Conservation (phyloP, 2,888 invertebrate genomes). For the Caenorhabditis sp. region DNA sequence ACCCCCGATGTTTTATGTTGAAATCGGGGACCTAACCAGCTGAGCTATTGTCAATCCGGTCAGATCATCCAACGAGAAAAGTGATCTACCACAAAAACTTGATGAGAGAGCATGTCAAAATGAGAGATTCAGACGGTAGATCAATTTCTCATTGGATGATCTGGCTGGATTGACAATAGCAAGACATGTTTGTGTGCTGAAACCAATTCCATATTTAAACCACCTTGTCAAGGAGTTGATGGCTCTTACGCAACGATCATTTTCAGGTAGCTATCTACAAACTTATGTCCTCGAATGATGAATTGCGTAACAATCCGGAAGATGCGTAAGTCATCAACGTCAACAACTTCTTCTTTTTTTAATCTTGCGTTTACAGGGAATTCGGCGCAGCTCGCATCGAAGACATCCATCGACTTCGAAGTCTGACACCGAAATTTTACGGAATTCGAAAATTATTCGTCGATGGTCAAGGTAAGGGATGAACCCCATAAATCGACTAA, state of each 20-base stretch:
- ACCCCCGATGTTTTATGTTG: no score
- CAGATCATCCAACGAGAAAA: no score
- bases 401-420: slow-evolving; percentile 25
- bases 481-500: background rate
- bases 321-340: slow-evolving; percentile 13
- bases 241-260: background rate
- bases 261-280: slow-evolving; percentile 37
- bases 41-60: no score
- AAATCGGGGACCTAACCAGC: no score
- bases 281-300: slow-evolving; percentile 27
- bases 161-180: no score
- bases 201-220: no score
- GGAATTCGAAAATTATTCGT: slow-evolving; percentile 39
- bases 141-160: no score
- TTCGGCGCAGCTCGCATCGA: slow-evolving; percentile 9
- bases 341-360: background rate
- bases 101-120: no score
- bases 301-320: slow-evolving; percentile 18
- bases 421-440: slow-evolving; percentile 36
- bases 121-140: no score
- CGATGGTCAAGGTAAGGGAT: slow-evolving; percentile 44
- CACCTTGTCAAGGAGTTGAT: no score
- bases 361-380: background rate
- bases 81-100: no score
- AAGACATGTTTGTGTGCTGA: no score